Conservation (phyloP, 2,888 invertebrate genomes). For the Baronia brevicornis region DNA sequence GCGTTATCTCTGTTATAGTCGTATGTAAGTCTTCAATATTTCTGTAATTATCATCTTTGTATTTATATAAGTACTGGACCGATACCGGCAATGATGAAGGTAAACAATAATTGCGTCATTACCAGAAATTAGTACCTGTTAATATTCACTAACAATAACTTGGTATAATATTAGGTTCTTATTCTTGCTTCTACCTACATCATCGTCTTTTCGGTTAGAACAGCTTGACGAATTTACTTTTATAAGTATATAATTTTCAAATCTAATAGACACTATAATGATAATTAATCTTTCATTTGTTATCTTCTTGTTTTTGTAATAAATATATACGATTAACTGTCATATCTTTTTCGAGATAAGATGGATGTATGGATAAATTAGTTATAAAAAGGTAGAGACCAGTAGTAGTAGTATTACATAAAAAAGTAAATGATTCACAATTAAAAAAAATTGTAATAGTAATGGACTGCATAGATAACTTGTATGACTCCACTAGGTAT, state of each 20-base stretch:
- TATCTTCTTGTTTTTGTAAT: slow-evolving; percentile 3
- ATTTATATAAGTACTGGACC: too few species aligned
- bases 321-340: slow-evolving; percentile 1
- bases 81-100: slow-evolving; percentile 4
- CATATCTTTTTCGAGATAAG: slow-evolving; percentile 5
- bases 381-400: neutral
- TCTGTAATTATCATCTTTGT: neutral
- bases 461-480: too few species aligned
- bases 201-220: too few species aligned
- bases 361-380: neutral
- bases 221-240: neutral
- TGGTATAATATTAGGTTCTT: too few species aligned
- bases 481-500: too few species aligned
- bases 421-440: too few species aligned
- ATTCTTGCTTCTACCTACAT: slow-evolving; percentile 10
- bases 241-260: too few species aligned
- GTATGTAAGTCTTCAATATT: slow-evolving; percentile 11
- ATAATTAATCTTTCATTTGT: too few species aligned
- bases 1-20: slow-evolving; percentile 4
- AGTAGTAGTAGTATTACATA: too few species aligned
- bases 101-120: slow-evolving; percentile 13
- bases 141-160: neutral
- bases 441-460: too few species aligned
- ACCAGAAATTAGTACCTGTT: slow-evolving; percentile 1
- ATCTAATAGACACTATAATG: too few species aligned